phyloP scores from a whole-genome alignment of 2,888 invertebrate genomes.

The Orthosia incerta region DNA sequence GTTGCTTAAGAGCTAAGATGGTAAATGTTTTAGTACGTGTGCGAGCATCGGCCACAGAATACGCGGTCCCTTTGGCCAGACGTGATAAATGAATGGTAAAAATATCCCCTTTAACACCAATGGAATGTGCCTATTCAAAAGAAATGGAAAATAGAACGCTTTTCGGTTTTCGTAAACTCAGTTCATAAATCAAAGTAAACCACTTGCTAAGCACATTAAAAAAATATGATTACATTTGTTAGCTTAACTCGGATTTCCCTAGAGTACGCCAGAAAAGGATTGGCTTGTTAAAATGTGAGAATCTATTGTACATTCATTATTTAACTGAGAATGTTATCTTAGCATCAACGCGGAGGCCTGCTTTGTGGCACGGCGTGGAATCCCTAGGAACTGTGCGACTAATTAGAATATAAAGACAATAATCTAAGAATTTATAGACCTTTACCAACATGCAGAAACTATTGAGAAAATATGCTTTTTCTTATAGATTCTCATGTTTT shows the following conservation, averaged over 20 bases:
- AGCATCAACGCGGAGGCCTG: constrained; percentile 52
- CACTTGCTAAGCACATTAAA: constrained; percentile 6
- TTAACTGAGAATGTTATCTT: constrained; percentile 66
- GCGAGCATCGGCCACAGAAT: constrained; percentile 51
- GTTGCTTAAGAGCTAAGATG: constrained; percentile 57
- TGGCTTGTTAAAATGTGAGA: constrained; percentile 64
- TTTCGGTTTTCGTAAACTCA: constrained; percentile 20
- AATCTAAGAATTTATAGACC: constrained; percentile 49
- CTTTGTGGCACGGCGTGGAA: constrained; percentile 59
- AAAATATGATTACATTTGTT: constrained; percentile 23
- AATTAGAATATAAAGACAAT: constrained; percentile 64
- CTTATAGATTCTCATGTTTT: constrained; percentile 23
- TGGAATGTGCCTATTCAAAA: constrained; percentile 19
- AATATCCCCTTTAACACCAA: constrained; percentile 13
- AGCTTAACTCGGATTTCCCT: constrained; percentile 57
- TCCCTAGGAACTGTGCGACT: constrained; percentile 54
- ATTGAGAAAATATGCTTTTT: constrained; percentile 33
- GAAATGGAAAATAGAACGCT: constrained; percentile 14
- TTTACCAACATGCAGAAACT: constrained; percentile 43
- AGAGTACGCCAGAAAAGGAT: constrained; percentile 59
- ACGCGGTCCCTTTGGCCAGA: constrained; percentile 35
- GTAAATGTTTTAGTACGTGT: constrained; percentile 54
- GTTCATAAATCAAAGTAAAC: constrained; percentile 28
- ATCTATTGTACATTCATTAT: constrained; percentile 69
- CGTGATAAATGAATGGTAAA: constrained; percentile 37